These are phyloP conservation scores for Caenorhabditis remanei DNA, from an alignment of 1,140 invertebrate species.

Conservation along the genomic window DNA sequence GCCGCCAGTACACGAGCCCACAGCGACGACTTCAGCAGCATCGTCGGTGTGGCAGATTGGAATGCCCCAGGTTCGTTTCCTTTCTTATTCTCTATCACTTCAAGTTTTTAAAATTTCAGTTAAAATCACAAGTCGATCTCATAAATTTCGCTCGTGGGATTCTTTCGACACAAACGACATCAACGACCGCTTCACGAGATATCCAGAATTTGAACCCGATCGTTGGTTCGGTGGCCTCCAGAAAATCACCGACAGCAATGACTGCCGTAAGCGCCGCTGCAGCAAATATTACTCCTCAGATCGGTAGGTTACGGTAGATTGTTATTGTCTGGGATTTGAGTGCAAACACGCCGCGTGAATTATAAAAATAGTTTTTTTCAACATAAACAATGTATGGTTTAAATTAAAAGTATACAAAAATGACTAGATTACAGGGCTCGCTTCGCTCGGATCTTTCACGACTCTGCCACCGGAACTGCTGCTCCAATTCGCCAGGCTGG, in stretches of 20 bases:
- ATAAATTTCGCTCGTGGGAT: constrained; percentile 17
- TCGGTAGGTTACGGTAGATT: constrained; percentile 41
- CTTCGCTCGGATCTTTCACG: background rate
- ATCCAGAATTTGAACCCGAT: constrained; percentile 51
- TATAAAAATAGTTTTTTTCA: background rate
- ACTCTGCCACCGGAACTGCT: constrained; percentile 3
- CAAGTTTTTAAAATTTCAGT: background rate
- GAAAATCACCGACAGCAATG: background rate
- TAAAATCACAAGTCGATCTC: constrained; percentile 43
- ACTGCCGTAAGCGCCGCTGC: background rate
- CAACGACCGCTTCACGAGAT: background rate
- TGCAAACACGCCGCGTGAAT: background rate
- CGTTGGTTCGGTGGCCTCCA: constrained; percentile 43
- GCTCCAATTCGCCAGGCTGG: background rate
- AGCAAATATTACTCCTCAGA: constrained; percentile 14
- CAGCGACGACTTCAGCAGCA: constrained; percentile 36
- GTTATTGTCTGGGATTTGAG: background rate
- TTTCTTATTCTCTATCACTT: background rate
- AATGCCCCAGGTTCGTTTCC: constrained; percentile 3
- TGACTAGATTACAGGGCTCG: background rate
- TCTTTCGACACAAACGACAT: background rate
- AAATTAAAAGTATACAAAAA: background rate
- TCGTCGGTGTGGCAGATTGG: constrained; percentile 34
- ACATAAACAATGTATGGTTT: background rate
- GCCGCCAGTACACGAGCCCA: constrained; percentile 30